Evolutionary conservation across 2,888 invertebrate species (phyloP), one percentile per base, ranked within the genome.

Genomic region (Lysandra bellargus): DNA sequence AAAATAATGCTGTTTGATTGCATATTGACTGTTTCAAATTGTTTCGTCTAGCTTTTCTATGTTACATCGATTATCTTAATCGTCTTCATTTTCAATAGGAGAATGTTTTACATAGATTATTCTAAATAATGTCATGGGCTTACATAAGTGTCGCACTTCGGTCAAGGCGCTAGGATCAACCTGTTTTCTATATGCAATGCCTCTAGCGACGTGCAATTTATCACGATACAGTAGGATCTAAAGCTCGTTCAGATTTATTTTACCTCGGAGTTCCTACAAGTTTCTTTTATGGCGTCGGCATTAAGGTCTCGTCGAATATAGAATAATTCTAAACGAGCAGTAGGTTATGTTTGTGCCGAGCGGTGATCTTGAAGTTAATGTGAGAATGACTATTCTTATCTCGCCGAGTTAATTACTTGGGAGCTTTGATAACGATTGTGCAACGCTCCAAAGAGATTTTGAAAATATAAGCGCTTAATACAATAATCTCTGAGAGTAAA

Each of bases 101-200:
- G 69, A 69, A 69, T 69, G 30, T 30, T 69, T 69, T 14, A 14
- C 33, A 37, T 76, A 17, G 57, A 53, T 76, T 57, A 76, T 76
- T 74, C 30, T 69, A 78, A 91, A 91, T 88, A 89, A 88, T 91
- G 92, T 91, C 92, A 92, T 37, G 85, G 92, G 92, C 85, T 89
- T 82, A 82, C 80, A 81, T 82, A 83, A 82, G 79, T 87, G 87
- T 87, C 86, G 85, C 85, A 83, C 84, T 80, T 85, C 85, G 92
- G 93, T 92, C 94, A 94, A 94, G 94, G 94, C 86, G 82, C 89
- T 83, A 86, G 84, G 91, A 92, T 91, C 91, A 84, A 85, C 81
- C 82, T 81, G 83, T 82, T 82, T 86, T 83, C 84, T 64, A 75
- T 84, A 85, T 85, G 85, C 86, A 79, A 53, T 82, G 81, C 87